Evolutionary conservation across 2,888 invertebrate species (phyloP), one percentile per base, ranked within the genome.

Genomic region (Craniophora ligustri): DNA sequence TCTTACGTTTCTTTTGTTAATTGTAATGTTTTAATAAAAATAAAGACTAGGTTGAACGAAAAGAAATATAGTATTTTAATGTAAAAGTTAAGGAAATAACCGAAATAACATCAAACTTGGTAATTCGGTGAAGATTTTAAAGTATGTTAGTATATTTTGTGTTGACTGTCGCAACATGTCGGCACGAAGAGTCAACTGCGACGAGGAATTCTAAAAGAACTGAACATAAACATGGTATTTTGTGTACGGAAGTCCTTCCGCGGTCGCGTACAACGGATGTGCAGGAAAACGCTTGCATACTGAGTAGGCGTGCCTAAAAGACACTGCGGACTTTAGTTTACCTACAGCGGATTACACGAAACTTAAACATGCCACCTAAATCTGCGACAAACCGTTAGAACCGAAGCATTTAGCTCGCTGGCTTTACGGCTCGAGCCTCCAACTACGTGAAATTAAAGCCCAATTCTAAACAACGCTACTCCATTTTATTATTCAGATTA

Each of bases 281-380:
- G 85, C 86, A 89, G 91, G 88, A 88, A 91, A 90, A 89, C 89
- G 89, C 90, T 90, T 91, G 93, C 93, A 93, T 93, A 91, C 92
- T 91, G 91, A 93, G 88, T 89, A 92, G 91, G 86, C 91, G 90
- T 89, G 87, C 92, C 91, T 92, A 91, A 92, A 92, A 93, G 92
- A 92, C 89, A 92, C 89, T 91, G 91, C 91, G 88, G 92, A 88
- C 88, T 92, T 88, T 88, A 87, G 86, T 86, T 88, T 86, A 90
- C 88, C 86, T 88, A 90, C 87, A 85, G 78, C 76, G 87, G 91
- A 90, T 90, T 92, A 91, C 87, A 88, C 88, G 82, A 91, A 92
- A 91, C 87, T 88, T 88, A 86, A 90, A 89, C 88, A 87, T 90
- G 87, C 89, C 85, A 89, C 85, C 86, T 88, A 86, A 89, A 91